Evolutionary conservation across 2,888 invertebrate species (phyloP).

Genomic region (Listrodromus nycthemerus): DNA sequence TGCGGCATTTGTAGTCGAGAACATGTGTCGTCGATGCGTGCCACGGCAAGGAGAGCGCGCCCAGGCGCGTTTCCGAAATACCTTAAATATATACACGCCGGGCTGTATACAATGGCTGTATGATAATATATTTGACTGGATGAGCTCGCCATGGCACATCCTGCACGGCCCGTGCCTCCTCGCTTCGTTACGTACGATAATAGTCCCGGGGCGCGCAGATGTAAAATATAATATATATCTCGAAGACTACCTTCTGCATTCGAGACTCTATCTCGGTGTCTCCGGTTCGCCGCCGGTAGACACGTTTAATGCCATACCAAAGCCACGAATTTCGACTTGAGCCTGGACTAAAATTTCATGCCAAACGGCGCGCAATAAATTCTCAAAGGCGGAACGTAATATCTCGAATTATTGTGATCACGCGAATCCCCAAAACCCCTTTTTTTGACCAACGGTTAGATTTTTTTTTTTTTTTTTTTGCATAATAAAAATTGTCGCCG

Average conservation of each 20-base stretch:
- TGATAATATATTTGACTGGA: constrained; percentile 58
- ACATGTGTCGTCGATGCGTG: background rate
- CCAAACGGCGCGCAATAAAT: constrained; percentile 34
- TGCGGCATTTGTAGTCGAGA: background rate
- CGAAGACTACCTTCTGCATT: constrained; percentile 36
- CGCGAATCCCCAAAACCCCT: background rate
- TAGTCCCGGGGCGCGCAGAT: constrained; percentile 69
- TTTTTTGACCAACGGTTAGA: background rate
- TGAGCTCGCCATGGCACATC: constrained; percentile 57
- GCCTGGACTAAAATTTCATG: constrained; percentile 52
- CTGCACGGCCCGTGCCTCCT: constrained; percentile 79
- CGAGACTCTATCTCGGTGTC: background rate
- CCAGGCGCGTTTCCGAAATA: background rate
- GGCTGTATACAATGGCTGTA: constrained; percentile 12
- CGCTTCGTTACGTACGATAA: constrained; percentile 80
- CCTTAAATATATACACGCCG: constrained; percentile 52
- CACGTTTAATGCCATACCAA: constrained; percentile 50
- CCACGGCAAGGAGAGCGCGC: background rate
- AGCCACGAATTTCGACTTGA: constrained; percentile 56
- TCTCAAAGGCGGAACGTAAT: background rate
- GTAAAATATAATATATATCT: constrained; percentile 62
- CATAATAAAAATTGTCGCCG: background rate
- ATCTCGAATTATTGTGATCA: background rate
- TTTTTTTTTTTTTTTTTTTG: background rate
- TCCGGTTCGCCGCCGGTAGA: constrained; percentile 54